Percentiles rank a stretch among this genome's conserved stretches.
Conservation (phyloP, 2,113 vertebrate genomes). For the Burhinus bistriatus region DNA sequence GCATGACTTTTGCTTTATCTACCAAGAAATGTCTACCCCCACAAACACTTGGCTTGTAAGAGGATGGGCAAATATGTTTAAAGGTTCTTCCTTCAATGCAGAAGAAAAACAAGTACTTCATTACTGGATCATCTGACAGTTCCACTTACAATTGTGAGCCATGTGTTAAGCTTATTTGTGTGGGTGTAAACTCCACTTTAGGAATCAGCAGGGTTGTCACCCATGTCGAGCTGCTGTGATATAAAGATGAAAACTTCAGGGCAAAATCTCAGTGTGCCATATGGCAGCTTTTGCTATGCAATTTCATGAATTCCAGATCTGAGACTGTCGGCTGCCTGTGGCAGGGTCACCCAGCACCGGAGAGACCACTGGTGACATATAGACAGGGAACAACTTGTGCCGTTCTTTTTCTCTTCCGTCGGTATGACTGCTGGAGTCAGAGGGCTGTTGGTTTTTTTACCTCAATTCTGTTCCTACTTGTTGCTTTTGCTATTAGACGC, state of each 20-base stretch:
- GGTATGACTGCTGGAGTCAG: background rate
- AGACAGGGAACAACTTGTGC: background rate
- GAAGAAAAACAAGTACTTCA: background rate
- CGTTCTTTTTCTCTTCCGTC: background rate
- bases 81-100: background rate
- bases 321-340: background rate
- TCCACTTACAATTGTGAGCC: background rate
- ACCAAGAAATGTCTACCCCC: background rate
- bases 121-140: background rate
- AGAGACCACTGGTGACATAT: background rate
- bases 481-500: background rate
- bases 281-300: background rate
- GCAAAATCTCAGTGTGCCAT: constrained; percentile 1
- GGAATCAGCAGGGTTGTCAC: constrained; percentile 2
- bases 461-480: background rate
- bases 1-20: background rate
- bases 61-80: background rate
- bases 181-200: background rate
- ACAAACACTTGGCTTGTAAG: background rate
- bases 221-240: constrained; percentile 5
- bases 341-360: background rate
- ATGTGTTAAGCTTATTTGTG: background rate
- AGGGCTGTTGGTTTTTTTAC: background rate
- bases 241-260: constrained; percentile 27
- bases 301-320: background rate